Base-by-base conservation (phyloP, 2,797 vertebrate genomes). In the Alectoris magna region DNA sequence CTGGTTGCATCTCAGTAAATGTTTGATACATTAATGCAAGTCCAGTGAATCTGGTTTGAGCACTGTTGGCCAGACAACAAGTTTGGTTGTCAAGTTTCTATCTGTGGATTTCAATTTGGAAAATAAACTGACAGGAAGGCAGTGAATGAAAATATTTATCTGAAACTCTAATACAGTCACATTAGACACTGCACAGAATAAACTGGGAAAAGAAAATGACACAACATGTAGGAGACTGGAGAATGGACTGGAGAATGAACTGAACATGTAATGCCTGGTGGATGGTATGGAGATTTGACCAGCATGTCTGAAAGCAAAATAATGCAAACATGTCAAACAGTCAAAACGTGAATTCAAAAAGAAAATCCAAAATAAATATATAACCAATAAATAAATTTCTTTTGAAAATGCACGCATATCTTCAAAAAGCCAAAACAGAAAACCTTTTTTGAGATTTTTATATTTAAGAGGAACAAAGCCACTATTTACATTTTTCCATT, bases 191-290 rank as follows among this genome's bases (percentile, higher is more conserved):
- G 10, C 21, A 43, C 49, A 69, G 10, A 84, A 46, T 31, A 79
- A 73, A 46, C 8, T 26, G 63, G 23, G 41, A 75, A 81, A 94
- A 64, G 46, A 85, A 53, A 23, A 24, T 11, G n/a, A 8, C 5
- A 11, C 4, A 8, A 9, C n/a, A 46, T 3, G 24, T 36, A 21
- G 39, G 9, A 69, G 29, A 49, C 16, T 17, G 9, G 17, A 70
- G 31, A 88, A 81, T 41, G 43, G 29, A 49, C 16, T 17, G 9
- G 17, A 70, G 31, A 88, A 81, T 41, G 43, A 86, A 78, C 71
- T 34, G 59, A 86, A 43, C 9, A 15, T 0, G 0, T 5, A 66
- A 72, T 43, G 10, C 10, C 31, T 8, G 21, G 10, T 11, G n/a
- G 72, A 43, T 43, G 34, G 44, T n/a, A 72, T 70, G 79, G 73